A percentile compares a stretch with the other conserved stretches of the same genome.
Conservation (phyloP, 2,797 vertebrate genomes). For the Loris lydekkerianus region DNA sequence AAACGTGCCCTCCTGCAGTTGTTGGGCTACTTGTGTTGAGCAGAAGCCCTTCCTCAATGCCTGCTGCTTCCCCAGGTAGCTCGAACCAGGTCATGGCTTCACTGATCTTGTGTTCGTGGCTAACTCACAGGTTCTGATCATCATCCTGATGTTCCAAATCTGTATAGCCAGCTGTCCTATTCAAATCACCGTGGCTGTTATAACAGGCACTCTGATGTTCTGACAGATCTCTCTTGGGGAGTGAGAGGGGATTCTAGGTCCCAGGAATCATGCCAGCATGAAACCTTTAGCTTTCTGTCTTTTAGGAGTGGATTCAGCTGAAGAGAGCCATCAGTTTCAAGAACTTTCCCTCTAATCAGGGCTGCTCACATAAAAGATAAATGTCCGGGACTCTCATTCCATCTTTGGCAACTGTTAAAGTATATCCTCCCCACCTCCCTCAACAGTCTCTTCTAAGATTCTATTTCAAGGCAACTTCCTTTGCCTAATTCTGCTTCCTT, state of each 20-base stretch:
- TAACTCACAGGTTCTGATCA: neutral
- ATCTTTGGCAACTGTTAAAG: neutral
- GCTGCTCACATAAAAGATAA: neutral
- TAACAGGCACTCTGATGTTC: neutral
- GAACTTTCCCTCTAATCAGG: neutral
- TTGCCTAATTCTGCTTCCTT: neutral
- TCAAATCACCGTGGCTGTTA: neutral
- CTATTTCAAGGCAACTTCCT: neutral
- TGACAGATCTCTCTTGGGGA: neutral
- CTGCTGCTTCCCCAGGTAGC: neutral
- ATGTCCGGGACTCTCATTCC: neutral
- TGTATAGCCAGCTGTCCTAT: neutral
- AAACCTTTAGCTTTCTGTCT: neutral
- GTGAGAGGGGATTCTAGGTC: neutral
- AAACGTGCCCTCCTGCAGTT: neutral
- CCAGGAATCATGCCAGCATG: neutral
- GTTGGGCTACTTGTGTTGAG: neutral
- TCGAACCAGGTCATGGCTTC: neutral
- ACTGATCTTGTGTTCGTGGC: neutral
- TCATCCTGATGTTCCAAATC: neutral
- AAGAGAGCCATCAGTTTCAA: neutral
- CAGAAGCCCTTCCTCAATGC: neutral
- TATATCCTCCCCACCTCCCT: neutral
- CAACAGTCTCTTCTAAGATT: neutral
- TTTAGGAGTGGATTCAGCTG: neutral